Percentiles rank a stretch among this genome's conserved stretches.
Evolutionary conservation across 92 coral and sea anemone species (phyloP).

Genomic region (Zoanthus gigantus): DNA sequence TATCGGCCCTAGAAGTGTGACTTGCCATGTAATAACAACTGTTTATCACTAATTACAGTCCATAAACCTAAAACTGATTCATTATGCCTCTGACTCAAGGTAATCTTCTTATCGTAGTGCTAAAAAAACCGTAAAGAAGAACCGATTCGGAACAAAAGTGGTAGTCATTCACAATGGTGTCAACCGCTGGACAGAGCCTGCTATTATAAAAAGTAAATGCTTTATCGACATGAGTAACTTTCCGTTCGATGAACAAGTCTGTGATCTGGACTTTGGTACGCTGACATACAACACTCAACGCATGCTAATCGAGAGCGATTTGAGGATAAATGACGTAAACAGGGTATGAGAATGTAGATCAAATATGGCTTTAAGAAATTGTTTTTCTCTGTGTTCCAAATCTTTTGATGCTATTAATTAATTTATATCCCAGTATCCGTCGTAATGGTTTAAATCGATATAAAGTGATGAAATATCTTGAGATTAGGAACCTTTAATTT

Average conservation of each 20-base stretch:
- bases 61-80: too few relatives aligned
- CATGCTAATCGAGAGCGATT: slow-evolving; percentile 38
- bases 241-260: slow-evolving; percentile 40
- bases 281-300: slow-evolving; percentile 26
- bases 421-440: too few relatives aligned
- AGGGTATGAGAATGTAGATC: background rate
- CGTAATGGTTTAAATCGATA: too few relatives aligned
- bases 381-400: too few relatives aligned
- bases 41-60: too few relatives aligned
- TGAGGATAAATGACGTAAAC: slow-evolving; percentile 21
- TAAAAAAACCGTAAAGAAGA: background rate
- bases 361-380: too few relatives aligned
- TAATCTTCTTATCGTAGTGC: background rate
- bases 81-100: too few relatives aligned
- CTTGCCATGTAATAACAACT: too few relatives aligned
- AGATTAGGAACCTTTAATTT: too few relatives aligned
- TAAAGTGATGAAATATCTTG: too few relatives aligned
- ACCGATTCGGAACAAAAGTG: slow-evolving; percentile 34
- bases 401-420: too few relatives aligned
- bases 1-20: too few relatives aligned
- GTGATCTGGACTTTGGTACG: slow-evolving; percentile 31
- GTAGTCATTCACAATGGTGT: slow-evolving; percentile 33
- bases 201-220: slow-evolving; percentile 39
- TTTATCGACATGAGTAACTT: slow-evolving; percentile 30
- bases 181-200: slow-evolving; percentile 49